Conservation (phyloP, 2,113 vertebrate genomes). For the Leptocoma aspasia region DNA sequence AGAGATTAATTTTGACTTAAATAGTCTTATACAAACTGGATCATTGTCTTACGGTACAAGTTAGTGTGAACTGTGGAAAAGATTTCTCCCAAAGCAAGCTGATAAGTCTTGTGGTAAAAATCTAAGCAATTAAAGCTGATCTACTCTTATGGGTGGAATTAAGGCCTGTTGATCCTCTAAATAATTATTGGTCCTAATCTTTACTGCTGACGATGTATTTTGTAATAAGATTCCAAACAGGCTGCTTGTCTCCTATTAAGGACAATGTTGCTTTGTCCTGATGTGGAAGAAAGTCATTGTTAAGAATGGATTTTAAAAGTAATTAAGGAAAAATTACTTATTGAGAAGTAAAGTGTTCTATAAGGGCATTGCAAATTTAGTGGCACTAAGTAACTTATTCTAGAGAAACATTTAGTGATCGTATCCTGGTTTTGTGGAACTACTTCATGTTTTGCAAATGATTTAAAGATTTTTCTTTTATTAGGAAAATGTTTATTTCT, state of each 20-base stretch:
- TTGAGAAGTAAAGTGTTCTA: neutral
- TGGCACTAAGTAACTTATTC: neutral
- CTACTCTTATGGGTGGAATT: neutral
- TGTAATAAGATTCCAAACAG: neutral
- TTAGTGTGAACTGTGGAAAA: neutral
- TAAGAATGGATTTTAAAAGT: neutral
- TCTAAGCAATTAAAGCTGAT: neutral
- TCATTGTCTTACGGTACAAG: neutral
- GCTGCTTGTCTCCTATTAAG: neutral
- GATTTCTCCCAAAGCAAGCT: neutral
- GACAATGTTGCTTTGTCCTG: neutral
- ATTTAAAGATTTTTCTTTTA: neutral
- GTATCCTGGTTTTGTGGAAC: neutral
- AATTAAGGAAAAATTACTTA: neutral
- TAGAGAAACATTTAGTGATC: neutral
- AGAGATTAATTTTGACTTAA: neutral
- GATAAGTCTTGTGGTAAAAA: neutral
- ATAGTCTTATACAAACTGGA: neutral
- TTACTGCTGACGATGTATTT: neutral
- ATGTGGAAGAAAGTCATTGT: neutral
- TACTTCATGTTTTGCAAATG: neutral
- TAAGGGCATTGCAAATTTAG: neutral
- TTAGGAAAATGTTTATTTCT: neutral
- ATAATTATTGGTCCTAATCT: neutral
- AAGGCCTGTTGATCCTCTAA: neutral